Base-by-base conservation (phyloP, 30 jellyfish, hydroid and myxozoan species). In the Phacellophora camtschatica region DNA sequence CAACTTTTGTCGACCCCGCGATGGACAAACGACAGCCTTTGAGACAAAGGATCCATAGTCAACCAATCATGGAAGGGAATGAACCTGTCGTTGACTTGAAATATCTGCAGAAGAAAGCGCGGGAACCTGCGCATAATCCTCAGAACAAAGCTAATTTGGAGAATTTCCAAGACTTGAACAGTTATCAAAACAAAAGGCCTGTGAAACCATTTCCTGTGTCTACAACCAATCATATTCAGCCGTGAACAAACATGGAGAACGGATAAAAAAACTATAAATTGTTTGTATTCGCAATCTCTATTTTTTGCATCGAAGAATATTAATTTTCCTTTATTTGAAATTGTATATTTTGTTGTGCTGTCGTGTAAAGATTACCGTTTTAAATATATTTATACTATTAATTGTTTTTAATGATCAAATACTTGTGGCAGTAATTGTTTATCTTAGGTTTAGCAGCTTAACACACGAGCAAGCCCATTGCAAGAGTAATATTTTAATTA, bases 81-180 rank as follows among this genome's bases (percentile, higher is more conserved):
- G 92, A 81, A 46, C 92, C 92, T 0, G 84, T 39, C 8, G 85
- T 81, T 32, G 92, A 81, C 36, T 19, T 56, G 79, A 81, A 81
- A 27, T 81, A 81, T 31, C 62, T 81, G 61, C 84, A 81, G 65
- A 56, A 15, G 74, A 46, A 63, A 15, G 34, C 90, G 5, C 74
- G 75, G 49, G 75, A 63, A 13, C 66, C 82, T 6, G 74, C 54
- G 66, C 84, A 46, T 59, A 29, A 48, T 30, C 84, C 31, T 1
- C 68, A 19, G 50, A 33, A 31, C 35, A 13, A 12, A 11, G 19
- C 84, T 0, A 62, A 48, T 8, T 35, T 32, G 28, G 58, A 48
- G 36, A 62, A 71, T 7, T 41, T 11, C 29, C 30, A 63, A 8
- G 77, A 24, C 77, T 24, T 0, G 19, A 63, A 27, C 16, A 45